Evolutionary conservation across 2,113 vertebrate species (phyloP).

Genomic region (Malurus melanocephalus): DNA sequence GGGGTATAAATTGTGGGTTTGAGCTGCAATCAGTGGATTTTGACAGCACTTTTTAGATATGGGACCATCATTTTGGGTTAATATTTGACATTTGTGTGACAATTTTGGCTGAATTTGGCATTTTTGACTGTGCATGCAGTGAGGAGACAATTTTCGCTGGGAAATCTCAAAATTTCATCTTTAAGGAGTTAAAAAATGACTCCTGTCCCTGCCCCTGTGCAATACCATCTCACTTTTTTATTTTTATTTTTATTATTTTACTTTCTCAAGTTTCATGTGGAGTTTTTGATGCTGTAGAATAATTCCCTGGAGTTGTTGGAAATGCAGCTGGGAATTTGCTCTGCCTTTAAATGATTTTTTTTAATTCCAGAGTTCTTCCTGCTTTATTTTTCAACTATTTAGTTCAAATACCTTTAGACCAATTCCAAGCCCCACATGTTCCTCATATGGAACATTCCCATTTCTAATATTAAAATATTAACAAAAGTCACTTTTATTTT

Average conservation of each 20-base stretch:
- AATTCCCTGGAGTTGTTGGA: not conserved
- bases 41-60: not conserved
- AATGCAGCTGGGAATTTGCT: not conserved
- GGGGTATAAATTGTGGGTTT: accelerated
- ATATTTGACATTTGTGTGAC: not conserved
- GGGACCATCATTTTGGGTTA: not conserved
- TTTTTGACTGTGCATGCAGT: not conserved
- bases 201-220: not conserved
- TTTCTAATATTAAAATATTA: not conserved
- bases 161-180: not conserved
- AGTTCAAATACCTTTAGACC: not conserved
- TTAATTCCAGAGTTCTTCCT: not conserved
- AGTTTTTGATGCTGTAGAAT: not conserved
- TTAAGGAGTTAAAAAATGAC: not conserved
- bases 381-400: not conserved
- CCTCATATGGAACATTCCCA: not conserved
- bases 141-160: not conserved
- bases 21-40: not conserved
- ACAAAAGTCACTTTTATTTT: not conserved
- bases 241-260: not conserved
- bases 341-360: not conserved
- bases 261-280: not conserved
- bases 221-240: not conserved
- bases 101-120: too few species aligned
- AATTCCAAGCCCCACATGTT: not conserved